Evolutionary conservation across 1,140 invertebrate species (phyloP).

Genomic region (Drosophila setifemur): DNA sequence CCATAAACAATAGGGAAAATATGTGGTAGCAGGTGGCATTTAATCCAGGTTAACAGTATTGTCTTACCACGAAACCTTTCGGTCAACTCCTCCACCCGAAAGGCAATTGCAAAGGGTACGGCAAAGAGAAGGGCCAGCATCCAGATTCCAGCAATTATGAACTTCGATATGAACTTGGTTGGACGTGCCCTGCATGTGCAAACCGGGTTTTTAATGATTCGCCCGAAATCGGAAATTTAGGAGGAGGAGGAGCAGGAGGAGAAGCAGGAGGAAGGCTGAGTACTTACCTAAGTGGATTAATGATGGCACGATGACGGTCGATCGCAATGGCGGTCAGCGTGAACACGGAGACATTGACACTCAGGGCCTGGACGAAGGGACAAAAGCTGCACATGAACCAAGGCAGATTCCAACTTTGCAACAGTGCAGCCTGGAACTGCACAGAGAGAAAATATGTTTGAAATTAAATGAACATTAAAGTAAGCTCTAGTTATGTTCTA

Average conservation of each 20-base stretch:
- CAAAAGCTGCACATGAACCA: conserved; percentile 92
- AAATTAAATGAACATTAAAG: not conserved
- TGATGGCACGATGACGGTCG: conserved; percentile 88
- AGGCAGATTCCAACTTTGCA: conserved; percentile 92
- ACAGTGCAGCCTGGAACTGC: conserved; percentile 91
- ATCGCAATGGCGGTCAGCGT: conserved; percentile 91
- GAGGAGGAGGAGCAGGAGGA: too few relatives aligned
- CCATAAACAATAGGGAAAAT: too few relatives aligned
- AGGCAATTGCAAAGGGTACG: conserved; percentile 87
- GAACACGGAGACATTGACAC: conserved; percentile 92
- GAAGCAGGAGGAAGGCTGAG: too few relatives aligned
- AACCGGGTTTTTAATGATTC: conserved; percentile 13
- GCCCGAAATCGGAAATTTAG: conserved; percentile 1
- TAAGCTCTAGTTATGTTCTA: too few relatives aligned
- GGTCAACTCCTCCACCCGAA: conserved; percentile 84
- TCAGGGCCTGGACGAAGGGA: conserved; percentile 90
- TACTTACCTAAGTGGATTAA: conserved; percentile 88
- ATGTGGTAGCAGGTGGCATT: not conserved
- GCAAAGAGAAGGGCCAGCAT: conserved; percentile 85
- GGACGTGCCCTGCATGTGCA: conserved; percentile 85
- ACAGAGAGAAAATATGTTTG: not conserved
- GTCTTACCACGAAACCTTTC: conserved; percentile 72
- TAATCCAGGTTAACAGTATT: conserved; percentile 2
- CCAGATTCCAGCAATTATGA: conserved; percentile 89
- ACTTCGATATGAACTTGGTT: conserved; percentile 87